Percentiles rank a stretch among this genome's conserved stretches.
These are phyloP conservation scores for Pogonomyrmex barbatus DNA, from an alignment of 1,140 invertebrate genomes.

Conservation along the genomic window DNA sequence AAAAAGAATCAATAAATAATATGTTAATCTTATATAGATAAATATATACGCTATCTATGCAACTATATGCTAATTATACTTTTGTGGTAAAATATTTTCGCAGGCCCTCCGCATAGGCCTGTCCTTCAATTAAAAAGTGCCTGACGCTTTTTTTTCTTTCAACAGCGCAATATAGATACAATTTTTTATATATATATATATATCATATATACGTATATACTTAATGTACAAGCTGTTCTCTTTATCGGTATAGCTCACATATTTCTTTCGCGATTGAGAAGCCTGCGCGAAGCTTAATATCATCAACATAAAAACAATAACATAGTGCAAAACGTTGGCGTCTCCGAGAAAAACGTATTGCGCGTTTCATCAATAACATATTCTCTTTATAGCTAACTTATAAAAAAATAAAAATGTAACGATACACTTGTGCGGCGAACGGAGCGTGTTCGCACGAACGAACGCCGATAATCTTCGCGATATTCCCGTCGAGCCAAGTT, in stretches of 20 bases:
- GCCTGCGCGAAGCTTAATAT: constrained; percentile 30
- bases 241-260: constrained; percentile 66
- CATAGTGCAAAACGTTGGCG: neutral
- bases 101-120: constrained; percentile 74
- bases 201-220: constrained; percentile 50
- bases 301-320: constrained; percentile 52
- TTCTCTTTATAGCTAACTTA: constrained; percentile 36
- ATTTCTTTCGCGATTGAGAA: constrained; percentile 27
- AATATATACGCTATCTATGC: constrained; percentile 77
- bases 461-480: constrained; percentile 19
- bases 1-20: constrained; percentile 81
- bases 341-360: constrained; percentile 17
- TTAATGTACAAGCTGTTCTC: constrained; percentile 73
- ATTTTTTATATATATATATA: constrained; percentile 52
- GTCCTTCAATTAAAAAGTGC: constrained; percentile 62
- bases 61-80: constrained; percentile 81
- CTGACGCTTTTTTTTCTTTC: constrained; percentile 1
- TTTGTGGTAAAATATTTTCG: constrained; percentile 83
- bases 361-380: neutral
- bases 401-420: constrained; percentile 24
- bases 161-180: constrained; percentile 69
- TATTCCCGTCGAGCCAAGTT: constrained; percentile 50
- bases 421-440: neutral
- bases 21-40: constrained; percentile 78
- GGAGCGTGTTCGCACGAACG: neutral